Base-by-base conservation (phyloP, 2,113 vertebrate species). In the Mesocricetus auratus region DNA sequence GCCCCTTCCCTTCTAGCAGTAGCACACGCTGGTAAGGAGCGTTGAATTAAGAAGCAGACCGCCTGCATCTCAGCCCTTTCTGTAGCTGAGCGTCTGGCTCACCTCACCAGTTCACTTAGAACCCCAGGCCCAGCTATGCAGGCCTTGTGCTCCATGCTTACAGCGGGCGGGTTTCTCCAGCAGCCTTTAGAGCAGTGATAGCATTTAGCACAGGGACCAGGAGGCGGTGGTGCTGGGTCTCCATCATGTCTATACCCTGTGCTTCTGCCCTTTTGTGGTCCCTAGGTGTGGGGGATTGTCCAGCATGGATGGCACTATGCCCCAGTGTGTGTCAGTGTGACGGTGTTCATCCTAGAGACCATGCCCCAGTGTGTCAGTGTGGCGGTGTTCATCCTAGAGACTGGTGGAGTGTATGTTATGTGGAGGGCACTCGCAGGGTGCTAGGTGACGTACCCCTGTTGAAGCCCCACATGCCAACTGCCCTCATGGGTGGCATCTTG, bases 391-490 rank as follows among this genome's bases (percentile, higher is more conserved):
- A 36, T 24, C 68, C 0, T 5, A 33, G 1, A 24, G 42, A 29
- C 79, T 21, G 4, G 15, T 0, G 24, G 82, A 86, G 15, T 1
- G 0, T 22, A 6, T 64, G 47, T n/a, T 21, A 19, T 0, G 3
- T 17, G 29, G 9, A 4, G 16, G 39, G 36, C 11, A 0, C n/a
- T 1, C n/a, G n/a, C n/a, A 5, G 64, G 13, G 39, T 1, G 0
- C 2, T 17, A 36, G 36, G 19, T n/a, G 24, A 15, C 66, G 33
- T 15, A 13, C 45, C 0, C 4, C 6, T 1, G 42, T 21, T 45
- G 69, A 1, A 1, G 3, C 6, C 69, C 60, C 11, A 58, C 3
- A 4, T 5, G 15, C 19, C 13, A 2, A 13, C 17, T 42, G 36
- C 73, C 42, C 19, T 58, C 13, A 0, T 5, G 29, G 60, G 64